Conservation (phyloP, 2,888 invertebrate genomes). For the Ptilodon capucinus region DNA sequence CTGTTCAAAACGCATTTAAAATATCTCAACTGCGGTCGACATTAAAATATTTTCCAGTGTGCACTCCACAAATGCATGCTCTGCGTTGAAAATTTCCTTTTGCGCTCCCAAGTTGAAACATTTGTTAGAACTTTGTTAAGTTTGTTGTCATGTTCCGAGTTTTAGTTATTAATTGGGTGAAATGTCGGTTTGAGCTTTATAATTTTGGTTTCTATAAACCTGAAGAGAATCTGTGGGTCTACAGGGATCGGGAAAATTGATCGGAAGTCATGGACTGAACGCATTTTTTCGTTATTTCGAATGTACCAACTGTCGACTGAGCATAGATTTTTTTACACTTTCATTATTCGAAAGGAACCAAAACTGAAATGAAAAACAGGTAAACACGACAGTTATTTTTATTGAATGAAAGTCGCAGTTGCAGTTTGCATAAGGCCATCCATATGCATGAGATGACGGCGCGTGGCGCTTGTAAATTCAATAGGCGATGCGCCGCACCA, state of each 20-base stretch:
- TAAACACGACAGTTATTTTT: slow-evolving; percentile 57
- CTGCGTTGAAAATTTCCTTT: slow-evolving; percentile 18
- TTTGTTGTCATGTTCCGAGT: slow-evolving; percentile 21
- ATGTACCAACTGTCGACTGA: too few species aligned
- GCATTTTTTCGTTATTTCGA: too few species aligned
- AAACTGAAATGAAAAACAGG: slow-evolving; percentile 13
- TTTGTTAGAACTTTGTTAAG: slow-evolving; percentile 27
- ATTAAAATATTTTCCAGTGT: background rate
- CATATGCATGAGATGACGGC: slow-evolving; percentile 70
- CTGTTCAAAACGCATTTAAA: background rate
- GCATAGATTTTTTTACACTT: background rate
- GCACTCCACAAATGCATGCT: slow-evolving; percentile 22
- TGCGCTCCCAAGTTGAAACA: slow-evolving; percentile 20
- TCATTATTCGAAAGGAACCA: background rate
- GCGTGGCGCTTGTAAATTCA: slow-evolving; percentile 67
- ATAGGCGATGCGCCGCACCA: slow-evolving; percentile 58
- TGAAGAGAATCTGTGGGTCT: too few species aligned
- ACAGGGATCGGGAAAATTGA: too few species aligned
- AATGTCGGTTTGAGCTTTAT: background rate
- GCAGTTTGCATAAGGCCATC: slow-evolving; percentile 72
- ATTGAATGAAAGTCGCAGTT: slow-evolving; percentile 63
- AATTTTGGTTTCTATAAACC: background rate
- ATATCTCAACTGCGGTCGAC: background rate
- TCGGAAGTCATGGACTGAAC: too few species aligned
- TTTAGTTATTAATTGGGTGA: slow-evolving; percentile 7